Conservation (phyloP, 2,888 invertebrate species). For the Liopterus haemorrhoidalis region DNA sequence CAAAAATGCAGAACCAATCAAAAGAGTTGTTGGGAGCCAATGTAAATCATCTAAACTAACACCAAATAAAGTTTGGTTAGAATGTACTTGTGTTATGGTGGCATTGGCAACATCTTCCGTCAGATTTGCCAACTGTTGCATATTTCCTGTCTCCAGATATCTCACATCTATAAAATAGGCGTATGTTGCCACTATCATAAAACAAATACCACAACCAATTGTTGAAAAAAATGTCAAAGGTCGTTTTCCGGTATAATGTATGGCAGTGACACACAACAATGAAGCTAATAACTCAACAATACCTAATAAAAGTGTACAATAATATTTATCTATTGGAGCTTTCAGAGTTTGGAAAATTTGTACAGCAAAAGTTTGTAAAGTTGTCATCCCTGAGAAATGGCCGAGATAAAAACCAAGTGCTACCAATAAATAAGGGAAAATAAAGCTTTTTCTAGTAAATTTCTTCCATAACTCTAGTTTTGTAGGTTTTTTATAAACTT, state of each 20-base stretch:
- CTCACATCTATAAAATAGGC: conserved; percentile 41
- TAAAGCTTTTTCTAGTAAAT: conserved; percentile 57
- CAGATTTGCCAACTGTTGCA: conserved; percentile 9
- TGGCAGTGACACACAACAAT: conserved; percentile 57
- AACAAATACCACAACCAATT: conserved; percentile 59
- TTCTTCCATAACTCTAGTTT: conserved; percentile 39
- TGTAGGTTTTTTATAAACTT: too few species aligned
- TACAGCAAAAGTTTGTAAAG: conserved; percentile 69
- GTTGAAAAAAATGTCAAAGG: conserved; percentile 62
- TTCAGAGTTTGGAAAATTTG: conserved; percentile 65
- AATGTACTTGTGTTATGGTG: neutral
- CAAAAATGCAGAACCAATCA: conserved; percentile 62
- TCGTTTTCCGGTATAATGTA: conserved; percentile 69
- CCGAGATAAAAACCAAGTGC: conserved; percentile 63
- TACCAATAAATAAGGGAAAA: conserved; percentile 63
- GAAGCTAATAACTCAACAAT: conserved; percentile 64
- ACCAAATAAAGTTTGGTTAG: conserved; percentile 3
- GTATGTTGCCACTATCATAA: conserved; percentile 56
- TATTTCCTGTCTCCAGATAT: conserved; percentile 23
- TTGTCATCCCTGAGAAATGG: conserved; percentile 70
- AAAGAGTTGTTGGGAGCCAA: conserved; percentile 64
- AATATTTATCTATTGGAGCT: conserved; percentile 69
- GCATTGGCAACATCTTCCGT: neutral
- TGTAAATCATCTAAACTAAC: conserved; percentile 11
- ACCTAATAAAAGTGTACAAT: conserved; percentile 68